These are phyloP conservation scores for Ctenoplectra terminalis DNA, from an alignment of 1,140 invertebrate species.

Conservation along the genomic window DNA sequence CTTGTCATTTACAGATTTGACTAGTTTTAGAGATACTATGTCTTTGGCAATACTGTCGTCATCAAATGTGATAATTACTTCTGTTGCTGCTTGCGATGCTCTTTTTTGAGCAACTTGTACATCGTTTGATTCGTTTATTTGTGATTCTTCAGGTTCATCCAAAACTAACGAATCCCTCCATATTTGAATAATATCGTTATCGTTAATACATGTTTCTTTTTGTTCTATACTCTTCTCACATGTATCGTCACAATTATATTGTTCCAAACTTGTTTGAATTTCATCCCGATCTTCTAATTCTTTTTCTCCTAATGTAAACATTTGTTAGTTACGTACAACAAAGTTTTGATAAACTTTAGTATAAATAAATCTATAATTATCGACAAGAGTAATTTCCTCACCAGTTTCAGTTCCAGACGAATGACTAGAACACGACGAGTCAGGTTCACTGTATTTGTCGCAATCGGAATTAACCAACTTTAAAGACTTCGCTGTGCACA, in stretches of 20 bases:
- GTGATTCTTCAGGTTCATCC: slow-evolving; percentile 2
- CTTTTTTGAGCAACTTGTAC: slow-evolving; percentile 15
- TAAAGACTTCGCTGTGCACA: neutral
- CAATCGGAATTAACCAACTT: neutral
- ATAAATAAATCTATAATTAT: slow-evolving; percentile 4
- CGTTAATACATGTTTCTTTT: neutral
- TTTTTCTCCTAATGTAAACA: neutral
- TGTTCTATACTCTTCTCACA: slow-evolving; percentile 1
- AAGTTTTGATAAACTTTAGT: neutral
- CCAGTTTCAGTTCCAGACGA: slow-evolving; percentile 20
- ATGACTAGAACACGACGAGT: neutral
- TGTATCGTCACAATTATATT: slow-evolving; percentile 11
- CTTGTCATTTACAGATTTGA: slow-evolving; percentile 47
- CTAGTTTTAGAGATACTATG: slow-evolving; percentile 14
- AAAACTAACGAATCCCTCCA: slow-evolving; percentile 70
- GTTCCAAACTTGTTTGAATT: neutral
- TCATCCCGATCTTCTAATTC: neutral
- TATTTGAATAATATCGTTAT: slow-evolving; percentile 69
- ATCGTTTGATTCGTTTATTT: slow-evolving; percentile 4
- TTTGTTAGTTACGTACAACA: neutral
- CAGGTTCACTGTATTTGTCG: neutral
- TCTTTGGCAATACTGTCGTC: slow-evolving; percentile 49
- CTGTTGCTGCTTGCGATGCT: slow-evolving; percentile 10
- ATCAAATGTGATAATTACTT: slow-evolving; percentile 72
- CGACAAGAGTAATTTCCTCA: slow-evolving; percentile 39